Base-by-base conservation (phyloP, 2,113 vertebrate species). In the Ochotona princeps region DNA sequence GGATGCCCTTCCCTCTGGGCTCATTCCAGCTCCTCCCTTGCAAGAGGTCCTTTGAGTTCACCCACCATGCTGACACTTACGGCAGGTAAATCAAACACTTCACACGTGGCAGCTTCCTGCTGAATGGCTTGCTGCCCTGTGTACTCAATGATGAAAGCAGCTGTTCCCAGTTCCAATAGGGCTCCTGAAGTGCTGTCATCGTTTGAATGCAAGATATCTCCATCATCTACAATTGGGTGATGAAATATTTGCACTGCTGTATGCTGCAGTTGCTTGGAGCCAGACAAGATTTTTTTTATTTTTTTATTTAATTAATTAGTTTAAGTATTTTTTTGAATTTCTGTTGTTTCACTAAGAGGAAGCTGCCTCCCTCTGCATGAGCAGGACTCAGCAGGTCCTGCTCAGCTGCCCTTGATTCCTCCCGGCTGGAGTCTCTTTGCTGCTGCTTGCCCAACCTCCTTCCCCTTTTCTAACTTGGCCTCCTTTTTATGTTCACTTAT, bases 71-170 rank as follows among this genome's bases (percentile, higher is more conserved):
- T 83, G 21, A 54, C 87, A 76, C 60, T 69, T 75, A 2, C n/a
- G n/a, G 61, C 67, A 91, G 75, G 79, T 86, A 79, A 90, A n/a
- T 83, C 61, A 72, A 73, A 73, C 78, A 69, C 73, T 87, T 86
- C 54, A 20, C 10, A 28, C 26, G 54, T 66, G 21, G 26, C 25
- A 17, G 54, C 80, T 89, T 79, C 92, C 75, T 32, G 13, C 79
- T 14, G 35, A 35, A n/a, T 11, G 2, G 30, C 17, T 26, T 18
- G 26, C 51, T 65, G 60, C 73, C 63, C 82, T 38, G 60, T 7
- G 1, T 17, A 78, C 25, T 1, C 14, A 44, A 25, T 3, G 6
- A 70, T 44, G 90, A 76, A 28, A 90, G 75, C 65, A 17, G 57
- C 23, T 67, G 49, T 47, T 83, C 35, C 12, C 38, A 11, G 23